Evolutionary conservation across 35 echinoderm and acorn worm species (phyloP), one percentile per base, ranked within the genome.

Genomic region (Heliocidaris erythrogramma): DNA sequence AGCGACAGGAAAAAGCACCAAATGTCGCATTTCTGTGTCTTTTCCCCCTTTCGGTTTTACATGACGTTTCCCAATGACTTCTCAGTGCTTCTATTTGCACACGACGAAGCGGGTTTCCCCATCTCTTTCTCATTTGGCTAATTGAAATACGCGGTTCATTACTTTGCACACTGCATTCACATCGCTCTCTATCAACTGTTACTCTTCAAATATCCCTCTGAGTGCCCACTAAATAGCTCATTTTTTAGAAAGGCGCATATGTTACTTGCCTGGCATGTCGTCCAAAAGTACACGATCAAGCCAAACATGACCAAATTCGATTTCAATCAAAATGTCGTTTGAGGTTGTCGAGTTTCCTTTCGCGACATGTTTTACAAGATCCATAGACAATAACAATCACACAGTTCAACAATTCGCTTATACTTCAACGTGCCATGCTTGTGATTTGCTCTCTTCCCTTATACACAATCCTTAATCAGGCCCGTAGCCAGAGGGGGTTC

Each of bases 181-280:
- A n/a, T 78, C 65, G 21, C 65, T 18, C 21, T 78, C 65, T 78
- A n/a, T 78, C 14, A 78, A 78, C 21, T 78, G 65, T 78, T 78
- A 78, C 65, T 78, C 65, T 78, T 78, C 65, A 78, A n/a, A 78
- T n/a, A 78, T 78, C 65, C 65, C 65, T 78, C 65, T 78, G 65
- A 17, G 65, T 21, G 6, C 21, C 65, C 21, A 78, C 65, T 78
- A n/a, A 78, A 78, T 78, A 78, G 65, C 65, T 27, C 27, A 27
- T n/a, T 78, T 78, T 5, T 27, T 78, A 78, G 17, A 78, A n/a
- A 18, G 65, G 65, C 65, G n/a, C 65, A 78, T 78, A 78, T 78
- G 65, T 78, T 78, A 78, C 65, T 78, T 78, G 27, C 27, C 27
- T 78, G 65, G 65, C 65, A n/a, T 78, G 18, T 78, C 65, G 21